These are phyloP conservation scores for Scaptomyza tumidula DNA, from an alignment of 2,888 invertebrate genomes.

Conservation along the genomic window DNA sequence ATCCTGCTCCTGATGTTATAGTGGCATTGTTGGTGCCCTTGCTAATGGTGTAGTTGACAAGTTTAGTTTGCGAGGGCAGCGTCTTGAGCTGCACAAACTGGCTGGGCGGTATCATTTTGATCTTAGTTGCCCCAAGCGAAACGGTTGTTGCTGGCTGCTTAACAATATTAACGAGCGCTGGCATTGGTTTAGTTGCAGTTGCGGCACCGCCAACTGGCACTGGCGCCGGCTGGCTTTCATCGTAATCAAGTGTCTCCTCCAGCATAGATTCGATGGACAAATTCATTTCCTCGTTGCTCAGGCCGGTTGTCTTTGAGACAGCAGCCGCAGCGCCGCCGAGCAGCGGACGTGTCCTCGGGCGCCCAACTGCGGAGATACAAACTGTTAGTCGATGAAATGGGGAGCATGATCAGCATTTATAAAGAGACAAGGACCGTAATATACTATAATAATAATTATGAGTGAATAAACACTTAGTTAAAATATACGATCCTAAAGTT, in stretches of 20 bases:
- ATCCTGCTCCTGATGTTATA: neutral
- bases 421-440: constrained; percentile 47
- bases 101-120: constrained; percentile 84
- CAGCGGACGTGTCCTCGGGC: constrained; percentile 84
- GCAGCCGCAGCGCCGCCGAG: constrained; percentile 57
- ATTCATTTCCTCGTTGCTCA: constrained; percentile 81
- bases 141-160: constrained; percentile 53
- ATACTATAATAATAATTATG: constrained; percentile 19
- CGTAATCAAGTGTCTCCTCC: constrained; percentile 77
- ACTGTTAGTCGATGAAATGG: constrained; percentile 58
- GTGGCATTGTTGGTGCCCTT: constrained; percentile 55
- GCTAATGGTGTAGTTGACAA: constrained; percentile 81
- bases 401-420: constrained; percentile 31
- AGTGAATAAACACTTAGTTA: neutral
- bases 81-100: constrained; percentile 84
- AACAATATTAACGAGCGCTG: constrained; percentile 6
- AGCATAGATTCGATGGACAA: constrained; percentile 84
- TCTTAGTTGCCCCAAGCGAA: constrained; percentile 74
- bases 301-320: constrained; percentile 9
- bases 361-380: constrained; percentile 84
- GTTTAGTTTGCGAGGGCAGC: constrained; percentile 79
- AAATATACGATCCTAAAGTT: neutral
- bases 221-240: constrained; percentile 44
- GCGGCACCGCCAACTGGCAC: neutral
- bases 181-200: constrained; percentile 11